Evolutionary conservation across 2,797 vertebrate species (phyloP).

Genomic region (Chrysolophus pictus): DNA sequence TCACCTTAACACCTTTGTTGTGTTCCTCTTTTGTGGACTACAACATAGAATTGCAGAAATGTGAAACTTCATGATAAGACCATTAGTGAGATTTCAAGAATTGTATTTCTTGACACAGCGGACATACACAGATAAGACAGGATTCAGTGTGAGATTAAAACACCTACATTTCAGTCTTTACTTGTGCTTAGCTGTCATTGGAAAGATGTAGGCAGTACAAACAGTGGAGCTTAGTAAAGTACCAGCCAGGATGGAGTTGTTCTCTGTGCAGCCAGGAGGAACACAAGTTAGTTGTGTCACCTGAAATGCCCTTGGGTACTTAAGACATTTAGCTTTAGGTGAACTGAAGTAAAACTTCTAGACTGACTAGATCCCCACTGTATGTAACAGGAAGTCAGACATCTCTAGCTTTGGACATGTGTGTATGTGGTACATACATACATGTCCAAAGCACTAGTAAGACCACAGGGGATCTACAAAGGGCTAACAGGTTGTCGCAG

Average conservation of each 20-base stretch:
- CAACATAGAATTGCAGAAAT: background rate
- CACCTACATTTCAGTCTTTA: background rate
- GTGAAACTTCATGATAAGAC: background rate
- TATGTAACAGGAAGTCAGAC: background rate
- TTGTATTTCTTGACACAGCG: background rate
- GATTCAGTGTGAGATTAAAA: background rate
- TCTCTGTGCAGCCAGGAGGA: background rate
- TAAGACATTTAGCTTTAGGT: background rate
- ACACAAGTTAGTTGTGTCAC: background rate
- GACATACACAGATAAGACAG: background rate
- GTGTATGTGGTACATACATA: background rate
- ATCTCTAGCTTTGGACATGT: background rate
- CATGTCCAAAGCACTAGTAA: background rate
- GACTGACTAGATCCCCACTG: background rate
- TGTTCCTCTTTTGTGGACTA: background rate
- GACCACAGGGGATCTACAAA: background rate
- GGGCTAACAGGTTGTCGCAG: background rate
- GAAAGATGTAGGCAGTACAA: background rate
- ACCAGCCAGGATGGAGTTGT: background rate
- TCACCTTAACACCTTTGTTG: background rate
- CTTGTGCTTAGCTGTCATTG: background rate
- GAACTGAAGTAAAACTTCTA: background rate
- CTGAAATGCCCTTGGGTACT: background rate
- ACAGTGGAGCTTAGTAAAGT: background rate
- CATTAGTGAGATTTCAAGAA: background rate